phyloP scores from a whole-genome alignment of 2,113 vertebrate genomes.

The Cromileptes altivelis region DNA sequence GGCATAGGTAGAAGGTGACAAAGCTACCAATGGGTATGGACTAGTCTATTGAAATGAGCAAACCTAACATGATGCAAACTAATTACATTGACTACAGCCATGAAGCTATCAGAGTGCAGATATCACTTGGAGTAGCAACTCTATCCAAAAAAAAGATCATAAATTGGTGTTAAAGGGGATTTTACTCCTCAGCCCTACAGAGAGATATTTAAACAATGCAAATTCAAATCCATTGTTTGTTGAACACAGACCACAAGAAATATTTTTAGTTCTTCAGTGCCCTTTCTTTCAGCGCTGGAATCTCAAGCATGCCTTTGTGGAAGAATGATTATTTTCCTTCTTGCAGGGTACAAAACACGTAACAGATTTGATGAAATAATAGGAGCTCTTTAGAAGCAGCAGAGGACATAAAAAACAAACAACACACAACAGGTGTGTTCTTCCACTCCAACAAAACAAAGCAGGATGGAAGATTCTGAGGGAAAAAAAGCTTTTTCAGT shows the following conservation, averaged over 20 bases:
- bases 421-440: conserved; percentile 27
- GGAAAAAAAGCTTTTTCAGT: background rate
- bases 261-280: background rate
- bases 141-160: background rate
- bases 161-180: conserved; percentile 4
- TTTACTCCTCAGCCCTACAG: background rate
- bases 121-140: background rate
- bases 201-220: conserved; percentile 12
- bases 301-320: conserved; percentile 24
- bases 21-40: no score
- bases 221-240: conserved; percentile 4
- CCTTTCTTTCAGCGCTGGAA: background rate
- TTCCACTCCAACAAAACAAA: conserved; percentile 7
- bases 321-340: background rate
- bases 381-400: conserved; percentile 1
- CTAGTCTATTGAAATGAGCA: background rate
- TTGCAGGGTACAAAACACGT: conserved; percentile 3
- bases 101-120: background rate
- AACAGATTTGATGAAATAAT: conserved; percentile 4
- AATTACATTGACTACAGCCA: background rate
- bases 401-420: conserved; percentile 20
- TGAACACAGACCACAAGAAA: background rate
- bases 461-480: conserved; percentile 6
- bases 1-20: no score
- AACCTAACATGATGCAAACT: background rate